These are phyloP conservation scores for Bambusicola thoracicus DNA, from an alignment of 2,113 vertebrate species.

Conservation along the genomic window DNA sequence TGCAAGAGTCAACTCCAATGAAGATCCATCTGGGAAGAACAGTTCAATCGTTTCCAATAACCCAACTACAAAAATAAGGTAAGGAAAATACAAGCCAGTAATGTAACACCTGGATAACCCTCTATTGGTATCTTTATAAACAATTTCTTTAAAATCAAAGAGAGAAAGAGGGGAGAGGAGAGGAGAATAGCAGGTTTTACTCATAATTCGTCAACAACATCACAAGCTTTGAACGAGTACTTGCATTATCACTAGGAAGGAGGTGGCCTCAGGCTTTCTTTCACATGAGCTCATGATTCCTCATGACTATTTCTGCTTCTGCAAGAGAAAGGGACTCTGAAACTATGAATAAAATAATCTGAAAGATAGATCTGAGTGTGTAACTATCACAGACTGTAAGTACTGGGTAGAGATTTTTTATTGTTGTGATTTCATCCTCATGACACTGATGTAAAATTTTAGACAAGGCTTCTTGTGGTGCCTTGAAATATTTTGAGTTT, in stretches of 20 bases:
- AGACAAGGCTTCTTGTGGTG: neutral
- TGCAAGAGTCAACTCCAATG: neutral
- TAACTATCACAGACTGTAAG: neutral
- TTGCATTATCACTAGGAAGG: neutral
- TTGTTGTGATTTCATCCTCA: neutral
- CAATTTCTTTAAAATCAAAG: neutral
- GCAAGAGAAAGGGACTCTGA: neutral
- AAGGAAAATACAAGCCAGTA: neutral
- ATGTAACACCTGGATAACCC: neutral
- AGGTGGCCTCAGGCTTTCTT: neutral
- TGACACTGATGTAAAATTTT: neutral
- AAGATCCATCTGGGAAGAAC: neutral
- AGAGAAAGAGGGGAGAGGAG: neutral
- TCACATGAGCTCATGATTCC: neutral
- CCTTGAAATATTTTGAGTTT: neutral
- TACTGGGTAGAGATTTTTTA: neutral
- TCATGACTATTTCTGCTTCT: neutral
- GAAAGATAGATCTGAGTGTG: neutral
- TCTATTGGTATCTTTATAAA: neutral
- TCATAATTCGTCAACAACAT: neutral
- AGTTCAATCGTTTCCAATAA: neutral
- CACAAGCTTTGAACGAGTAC: neutral
- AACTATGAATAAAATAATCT: neutral
- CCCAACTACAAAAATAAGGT: constrained; percentile 26
- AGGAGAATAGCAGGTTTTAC: neutral